Evolutionary conservation across 2,888 invertebrate genomes (phyloP), one percentile per base, ranked within the genome.

Genomic region (Bruchidius siliquastri): DNA sequence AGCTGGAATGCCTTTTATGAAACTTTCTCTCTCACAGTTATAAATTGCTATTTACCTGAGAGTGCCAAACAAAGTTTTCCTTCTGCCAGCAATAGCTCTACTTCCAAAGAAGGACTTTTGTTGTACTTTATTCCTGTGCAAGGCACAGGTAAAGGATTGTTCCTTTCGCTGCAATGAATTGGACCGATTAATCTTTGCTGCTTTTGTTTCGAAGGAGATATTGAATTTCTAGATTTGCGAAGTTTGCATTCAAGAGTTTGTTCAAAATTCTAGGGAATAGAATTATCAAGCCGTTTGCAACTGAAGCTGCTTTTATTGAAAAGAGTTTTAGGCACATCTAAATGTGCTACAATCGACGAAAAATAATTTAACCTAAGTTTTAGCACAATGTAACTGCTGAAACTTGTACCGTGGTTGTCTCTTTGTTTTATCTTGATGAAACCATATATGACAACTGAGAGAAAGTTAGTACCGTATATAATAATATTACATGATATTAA

Each of bases 91-190:
- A 49, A 49, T 49, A 49, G 49, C 49, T 49, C 49, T 49, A 49
- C 49, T 8, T 49, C 18, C 49, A 8, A 49, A 49, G 18, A 18
- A 8, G 18, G 49, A 18, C 8, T 80, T 75, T 75, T 70, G 22
- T 79, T 74, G 70, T 49, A 67, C 66, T 74, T 73, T 72, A 32
- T 76, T 22, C 4, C 8, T 18, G 69, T 72, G 72, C 30, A 32
- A 30, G n/a, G 69, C 20, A 67, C 67, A 22, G 71, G 67, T 26
- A 71, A 67, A 49, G 67, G 49, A 66, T 49, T 71, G 26, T 22
- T 26, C 69, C 69, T 69, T 69, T 26, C 26, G 69, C n/a, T 26
- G 69, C 22, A 69, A 26, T 21, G 69, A 26, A 69, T 26, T 26
- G 22, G 69, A 69, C 26, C 22, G 69, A 26, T 26, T 26, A 69